A percentile compares a stretch with the other conserved stretches of the same genome.
These are phyloP conservation scores for Pantherophis alleghaniensis DNA, from an alignment of 2,797 vertebrate genomes.

Conservation along the genomic window DNA sequence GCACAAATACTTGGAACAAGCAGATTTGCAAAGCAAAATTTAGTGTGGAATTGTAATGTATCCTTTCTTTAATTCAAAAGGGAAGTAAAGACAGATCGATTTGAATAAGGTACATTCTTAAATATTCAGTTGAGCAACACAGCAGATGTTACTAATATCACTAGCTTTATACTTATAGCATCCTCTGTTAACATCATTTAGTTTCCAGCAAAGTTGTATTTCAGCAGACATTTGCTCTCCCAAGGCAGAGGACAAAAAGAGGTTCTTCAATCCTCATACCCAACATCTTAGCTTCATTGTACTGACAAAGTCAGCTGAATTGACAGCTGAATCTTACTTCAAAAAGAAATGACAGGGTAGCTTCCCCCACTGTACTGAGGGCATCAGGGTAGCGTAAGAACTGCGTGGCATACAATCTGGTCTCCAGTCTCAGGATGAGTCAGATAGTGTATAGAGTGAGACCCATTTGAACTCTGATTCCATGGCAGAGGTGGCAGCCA, in stretches of 20 bases:
- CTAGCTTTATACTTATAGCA: neutral
- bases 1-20: constrained; percentile 4
- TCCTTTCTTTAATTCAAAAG: neutral
- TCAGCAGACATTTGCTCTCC: neutral
- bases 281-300: neutral
- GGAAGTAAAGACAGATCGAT: neutral
- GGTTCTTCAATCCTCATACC: neutral
- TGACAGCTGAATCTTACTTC: neutral
- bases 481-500: neutral
- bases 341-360: neutral
- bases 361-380: neutral
- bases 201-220: neutral
- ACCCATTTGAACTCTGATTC: neutral
- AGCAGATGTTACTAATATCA: neutral
- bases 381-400: neutral
- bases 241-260: neutral
- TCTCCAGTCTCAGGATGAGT: neutral
- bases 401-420: neutral
- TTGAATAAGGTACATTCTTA: neutral
- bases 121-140: neutral
- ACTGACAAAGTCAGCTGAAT: neutral
- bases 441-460: neutral
- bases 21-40: no score
- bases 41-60: no score
- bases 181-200: neutral